Percentiles rank a stretch among this genome's conserved stretches.
Conservation (phyloP, 2,888 invertebrate species). For the Aethes cnicana region DNA sequence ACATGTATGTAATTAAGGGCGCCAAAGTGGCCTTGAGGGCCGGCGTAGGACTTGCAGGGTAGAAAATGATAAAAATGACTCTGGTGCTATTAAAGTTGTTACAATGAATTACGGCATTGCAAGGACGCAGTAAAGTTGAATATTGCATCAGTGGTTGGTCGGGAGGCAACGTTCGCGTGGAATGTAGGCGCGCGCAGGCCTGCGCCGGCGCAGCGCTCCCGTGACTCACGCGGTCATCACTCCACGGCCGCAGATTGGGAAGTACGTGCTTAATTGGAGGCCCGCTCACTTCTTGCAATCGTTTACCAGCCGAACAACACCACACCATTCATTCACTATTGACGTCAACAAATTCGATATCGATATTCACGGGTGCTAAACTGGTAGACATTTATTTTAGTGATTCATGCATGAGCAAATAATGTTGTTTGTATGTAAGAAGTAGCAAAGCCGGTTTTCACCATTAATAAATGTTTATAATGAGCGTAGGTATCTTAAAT, state of each 20-base stretch:
- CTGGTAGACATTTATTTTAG: conserved; percentile 38
- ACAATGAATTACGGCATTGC: conserved; percentile 82
- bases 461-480: no score
- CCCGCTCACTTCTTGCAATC: conserved; percentile 48
- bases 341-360: conserved; percentile 53
- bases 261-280: conserved; percentile 61
- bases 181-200: conserved; percentile 64
- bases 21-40: conserved; percentile 68
- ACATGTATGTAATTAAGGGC: conserved; percentile 68
- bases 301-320: conserved; percentile 39
- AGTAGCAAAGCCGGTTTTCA: no score
- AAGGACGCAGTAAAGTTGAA: conserved; percentile 82
- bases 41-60: conserved; percentile 56
- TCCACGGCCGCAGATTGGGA: conserved; percentile 51
- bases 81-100: conserved; percentile 72
- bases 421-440: neutral
- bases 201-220: conserved; percentile 45
- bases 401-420: conserved; percentile 40
- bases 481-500: no score
- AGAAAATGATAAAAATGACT: conserved; percentile 74
- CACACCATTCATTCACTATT: conserved; percentile 34
- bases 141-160: conserved; percentile 77
- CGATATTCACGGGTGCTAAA: conserved; percentile 30
- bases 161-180: conserved; percentile 76
- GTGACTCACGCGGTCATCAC: conserved; percentile 64